Evolutionary conservation across 2,113 vertebrate species (phyloP), one percentile per base, ranked within the genome.

Genomic region (Turdus rufiventris): DNA sequence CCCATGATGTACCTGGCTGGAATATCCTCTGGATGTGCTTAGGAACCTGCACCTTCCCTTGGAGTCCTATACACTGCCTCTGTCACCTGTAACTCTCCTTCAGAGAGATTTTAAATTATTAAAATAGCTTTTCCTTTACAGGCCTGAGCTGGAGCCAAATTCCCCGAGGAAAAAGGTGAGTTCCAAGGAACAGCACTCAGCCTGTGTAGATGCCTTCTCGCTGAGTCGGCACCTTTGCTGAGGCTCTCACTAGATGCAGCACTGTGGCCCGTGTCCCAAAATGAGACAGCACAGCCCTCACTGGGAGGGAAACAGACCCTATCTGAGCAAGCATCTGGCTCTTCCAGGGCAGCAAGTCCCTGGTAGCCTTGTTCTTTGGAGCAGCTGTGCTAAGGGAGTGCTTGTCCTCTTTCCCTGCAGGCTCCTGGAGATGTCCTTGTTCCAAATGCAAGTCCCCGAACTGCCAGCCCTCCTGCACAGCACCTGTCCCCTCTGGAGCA

Each of bases 101-200:
- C 38, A 26, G 51, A 33, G 26, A 47, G 12, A 33, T 15, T 2
- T 62, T 29, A 19, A 54, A 75, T 74, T 72, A 63, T 50, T 68
- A 33, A 94, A 93, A 8, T 3, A 4, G 7, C 24, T 62, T 9
- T 67, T 79, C 17, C 71, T 84, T 89, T 74, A 16, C 94, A 97
- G 97, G 50, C 48, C 74, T 45, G 84, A 66, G 21, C 73, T 38
- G 54, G 61, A 84, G 29, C 63, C 4, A 38, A 36, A 25, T 28
- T 51, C 89, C 26, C 47, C 3, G 1, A 38, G 19, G 53, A 72
- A 75, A 34, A 43, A 95, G 95, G 97, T 96, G 60, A 88, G 95
- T 61, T 34, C 31, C 33, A 9, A 61, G 31, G 45, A 50, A 0
- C 14, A 45, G 0, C 2, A 2, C 20, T 8, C 47, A 18, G 12